These are phyloP conservation scores for Micromys minutus DNA, from an alignment of 2,113 vertebrate species.

Conservation along the genomic window DNA sequence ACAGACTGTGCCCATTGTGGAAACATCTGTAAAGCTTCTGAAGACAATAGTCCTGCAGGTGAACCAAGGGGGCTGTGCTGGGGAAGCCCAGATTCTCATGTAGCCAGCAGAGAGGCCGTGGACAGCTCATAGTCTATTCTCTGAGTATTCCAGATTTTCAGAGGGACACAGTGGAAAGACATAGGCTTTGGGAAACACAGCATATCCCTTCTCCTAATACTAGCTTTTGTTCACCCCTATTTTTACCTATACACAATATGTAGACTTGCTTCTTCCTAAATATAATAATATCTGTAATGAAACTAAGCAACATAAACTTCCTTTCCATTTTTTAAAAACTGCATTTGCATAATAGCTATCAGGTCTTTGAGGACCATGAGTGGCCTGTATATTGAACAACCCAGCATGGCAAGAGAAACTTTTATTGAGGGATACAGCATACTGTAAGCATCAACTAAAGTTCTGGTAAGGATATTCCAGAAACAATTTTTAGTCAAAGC, in stretches of 20 bases:
- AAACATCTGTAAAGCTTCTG: background rate
- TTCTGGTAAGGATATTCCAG: background rate
- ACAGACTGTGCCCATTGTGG: background rate
- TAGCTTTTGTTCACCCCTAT: background rate
- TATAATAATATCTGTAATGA: background rate
- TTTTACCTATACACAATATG: background rate
- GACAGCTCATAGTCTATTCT: background rate
- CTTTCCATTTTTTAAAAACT: background rate
- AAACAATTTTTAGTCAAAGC: slow-evolving; percentile 9
- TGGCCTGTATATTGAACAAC: background rate
- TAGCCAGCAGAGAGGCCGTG: background rate
- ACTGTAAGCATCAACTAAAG: background rate
- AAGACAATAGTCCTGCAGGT: background rate
- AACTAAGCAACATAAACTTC: background rate
- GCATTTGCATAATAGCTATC: background rate
- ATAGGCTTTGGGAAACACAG: slow-evolving; percentile 16
- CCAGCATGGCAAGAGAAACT: background rate
- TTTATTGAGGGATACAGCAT: background rate
- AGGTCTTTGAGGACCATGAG: background rate
- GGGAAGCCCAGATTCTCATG: background rate
- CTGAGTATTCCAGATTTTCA: background rate
- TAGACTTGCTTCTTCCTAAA: background rate
- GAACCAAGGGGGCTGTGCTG: background rate
- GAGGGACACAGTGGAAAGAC: background rate
- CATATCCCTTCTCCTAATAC: background rate